These are phyloP conservation scores for Trachemys scripta DNA, from an alignment of 2,113 vertebrate genomes.

Conservation along the genomic window DNA sequence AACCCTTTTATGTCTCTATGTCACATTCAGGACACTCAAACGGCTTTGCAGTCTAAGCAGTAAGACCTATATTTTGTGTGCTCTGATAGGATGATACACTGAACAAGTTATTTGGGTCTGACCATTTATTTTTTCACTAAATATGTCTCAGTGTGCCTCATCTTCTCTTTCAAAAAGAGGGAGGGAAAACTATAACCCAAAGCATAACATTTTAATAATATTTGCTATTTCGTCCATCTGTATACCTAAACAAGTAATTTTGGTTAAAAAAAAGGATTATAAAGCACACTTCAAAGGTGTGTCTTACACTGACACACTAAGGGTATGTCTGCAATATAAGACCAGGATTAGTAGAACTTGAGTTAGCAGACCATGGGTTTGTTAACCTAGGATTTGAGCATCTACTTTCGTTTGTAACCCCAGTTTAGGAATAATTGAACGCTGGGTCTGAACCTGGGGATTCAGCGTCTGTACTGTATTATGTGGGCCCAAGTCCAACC, in stretches of 20 bases:
- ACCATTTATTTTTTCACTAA: background rate
- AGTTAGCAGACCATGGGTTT: too few species aligned
- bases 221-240: background rate
- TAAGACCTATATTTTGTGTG: background rate
- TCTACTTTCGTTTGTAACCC: too few species aligned
- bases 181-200: background rate
- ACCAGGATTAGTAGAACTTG: too few species aligned
- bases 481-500: too few species aligned
- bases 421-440: too few species aligned
- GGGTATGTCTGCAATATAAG: too few species aligned
- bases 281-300: background rate
- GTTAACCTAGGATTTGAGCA: too few species aligned
- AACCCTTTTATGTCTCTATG: background rate
- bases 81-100: accelerated
- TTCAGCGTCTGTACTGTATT: too few species aligned
- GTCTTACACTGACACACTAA: background rate
- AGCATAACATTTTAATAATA: background rate
- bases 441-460: too few species aligned
- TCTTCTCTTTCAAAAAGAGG: background rate
- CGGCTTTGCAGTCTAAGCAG: background rate
- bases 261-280: background rate
- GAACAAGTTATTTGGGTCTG: background rate
- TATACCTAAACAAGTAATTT: background rate
- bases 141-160: background rate
- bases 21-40: background rate